Evolutionary conservation across 2,113 vertebrate species (phyloP).

Genomic region (Tachysurus vachellii): DNA sequence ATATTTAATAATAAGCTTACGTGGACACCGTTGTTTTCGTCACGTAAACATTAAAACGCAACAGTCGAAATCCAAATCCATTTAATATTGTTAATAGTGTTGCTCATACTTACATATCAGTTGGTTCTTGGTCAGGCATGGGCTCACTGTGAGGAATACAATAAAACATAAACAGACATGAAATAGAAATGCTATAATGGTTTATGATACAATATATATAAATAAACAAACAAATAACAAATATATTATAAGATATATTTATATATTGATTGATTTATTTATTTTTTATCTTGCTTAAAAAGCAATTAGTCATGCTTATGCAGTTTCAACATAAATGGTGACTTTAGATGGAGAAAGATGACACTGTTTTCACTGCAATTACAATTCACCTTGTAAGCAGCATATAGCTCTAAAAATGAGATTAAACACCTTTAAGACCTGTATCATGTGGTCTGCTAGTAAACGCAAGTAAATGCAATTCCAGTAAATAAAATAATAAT

Average conservation of each 20-base stretch:
- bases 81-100: background rate
- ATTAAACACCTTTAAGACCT: background rate
- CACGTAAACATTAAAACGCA: background rate
- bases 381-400: background rate
- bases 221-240: background rate
- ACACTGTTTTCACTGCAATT: background rate
- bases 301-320: background rate
- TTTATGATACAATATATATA: too few species aligned
- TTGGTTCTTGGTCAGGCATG: background rate
- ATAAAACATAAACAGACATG: background rate
- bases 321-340: background rate
- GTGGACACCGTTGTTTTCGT: background rate
- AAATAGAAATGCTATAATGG: background rate
- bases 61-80: background rate
- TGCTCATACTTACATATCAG: background rate
- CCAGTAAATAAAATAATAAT: background rate
- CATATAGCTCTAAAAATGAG: background rate
- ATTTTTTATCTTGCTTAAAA: too few species aligned
- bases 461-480: background rate
- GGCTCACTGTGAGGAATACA: conserved; percentile 1
- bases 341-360: background rate
- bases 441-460: background rate
- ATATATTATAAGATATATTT: too few species aligned
- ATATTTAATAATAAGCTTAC: background rate
- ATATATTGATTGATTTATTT: too few species aligned